Evolutionary conservation across 2,113 vertebrate genomes (phyloP), one percentile per base, ranked within the genome.

Genomic region (Ciconia stormi): DNA sequence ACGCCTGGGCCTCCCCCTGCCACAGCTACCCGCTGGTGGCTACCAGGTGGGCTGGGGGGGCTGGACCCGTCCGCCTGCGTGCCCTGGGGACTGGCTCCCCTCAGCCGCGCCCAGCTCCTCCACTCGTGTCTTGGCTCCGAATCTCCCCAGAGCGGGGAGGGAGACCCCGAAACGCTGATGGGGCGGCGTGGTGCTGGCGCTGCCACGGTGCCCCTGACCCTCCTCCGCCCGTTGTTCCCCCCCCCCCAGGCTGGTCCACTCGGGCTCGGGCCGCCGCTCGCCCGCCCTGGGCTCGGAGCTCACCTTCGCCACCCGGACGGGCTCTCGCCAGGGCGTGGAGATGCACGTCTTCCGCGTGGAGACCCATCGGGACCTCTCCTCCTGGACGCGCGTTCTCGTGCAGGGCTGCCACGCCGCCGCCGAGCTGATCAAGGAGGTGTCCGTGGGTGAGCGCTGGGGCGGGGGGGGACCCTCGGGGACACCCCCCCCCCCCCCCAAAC

Each of bases 341-440:
- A 99, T 99, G 95, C 99, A 99, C 63, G 58, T 99, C 26, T 99
- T 99, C 97, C 98, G 99, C 1, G 99, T 99, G 95, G 99, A 99
- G 97, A 99, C 99, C 5, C 99, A 99, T 97, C 99, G 99, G 87
- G 99, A 99, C 87, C 98, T 99, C 96, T 99, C 99, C 0, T 98
- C 98, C 2, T 99, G 99, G 99, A 99, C 99, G 1, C 98, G 99
- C 1, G 98, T 98, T 12, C 97, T 99, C 8, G 99, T 99, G 36
- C 99, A 99, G 97, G 99, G 99, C 20, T 99, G 98, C 19, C 99
- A 99, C 6, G 95, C 98, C 2, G 98, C 99, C 0, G 99, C 99
- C 0, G 99, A 99, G 93, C 98, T 99, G 42, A 97, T 99, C 94
- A 99, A 99, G 94, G 99, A 99, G 96, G 99, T 99, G 56, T 99